Evolutionary conservation across 1,140 invertebrate genomes (phyloP).

Genomic region (Drosophila equinoxialis): DNA sequence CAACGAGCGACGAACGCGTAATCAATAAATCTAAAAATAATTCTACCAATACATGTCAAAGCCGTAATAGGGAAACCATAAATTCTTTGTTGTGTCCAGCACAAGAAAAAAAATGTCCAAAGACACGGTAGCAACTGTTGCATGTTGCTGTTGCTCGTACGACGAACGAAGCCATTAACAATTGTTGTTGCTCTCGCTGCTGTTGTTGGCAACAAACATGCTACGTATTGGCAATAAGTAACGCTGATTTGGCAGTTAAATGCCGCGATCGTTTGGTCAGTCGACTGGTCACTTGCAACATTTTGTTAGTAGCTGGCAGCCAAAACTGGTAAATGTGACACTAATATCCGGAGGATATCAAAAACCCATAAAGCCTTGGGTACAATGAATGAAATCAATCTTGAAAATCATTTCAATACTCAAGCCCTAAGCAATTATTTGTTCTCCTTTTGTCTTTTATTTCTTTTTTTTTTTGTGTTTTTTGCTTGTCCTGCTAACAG

Average conservation of each 20-base stretch:
- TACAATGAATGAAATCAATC: constrained; percentile 31
- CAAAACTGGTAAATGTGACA: constrained; percentile 77
- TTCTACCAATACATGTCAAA: constrained; percentile 83
- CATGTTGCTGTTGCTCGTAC: constrained; percentile 46
- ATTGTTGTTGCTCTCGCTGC: constrained; percentile 60
- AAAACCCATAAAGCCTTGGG: too few relatives aligned
- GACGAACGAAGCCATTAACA: constrained; percentile 67
- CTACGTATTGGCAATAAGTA: constrained; percentile 79
- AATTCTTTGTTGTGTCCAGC: constrained; percentile 80
- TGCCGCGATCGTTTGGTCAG: constrained; percentile 45
- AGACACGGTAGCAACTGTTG: constrained; percentile 71
- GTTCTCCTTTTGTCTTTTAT: constrained; percentile 70
- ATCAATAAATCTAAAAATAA: constrained; percentile 83
- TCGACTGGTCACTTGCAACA: constrained; percentile 51
- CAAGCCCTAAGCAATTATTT: constrained; percentile 66
- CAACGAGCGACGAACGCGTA: constrained; percentile 76
- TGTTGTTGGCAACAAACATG: constrained; percentile 54
- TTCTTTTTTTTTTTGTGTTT: too few relatives aligned
- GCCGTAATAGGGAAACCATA: constrained; percentile 83
- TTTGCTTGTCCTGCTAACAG: constrained; percentile 59
- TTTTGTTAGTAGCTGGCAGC: constrained; percentile 62
- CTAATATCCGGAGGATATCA: constrained; percentile 61
- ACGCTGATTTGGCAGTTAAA: constrained; percentile 81
- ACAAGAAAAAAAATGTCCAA: constrained; percentile 59
- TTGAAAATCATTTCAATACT: constrained; percentile 33